These are phyloP conservation scores for Parazoanthus atlanticus DNA, from an alignment of 92 coral and sea anemone genomes.

Conservation along the genomic window DNA sequence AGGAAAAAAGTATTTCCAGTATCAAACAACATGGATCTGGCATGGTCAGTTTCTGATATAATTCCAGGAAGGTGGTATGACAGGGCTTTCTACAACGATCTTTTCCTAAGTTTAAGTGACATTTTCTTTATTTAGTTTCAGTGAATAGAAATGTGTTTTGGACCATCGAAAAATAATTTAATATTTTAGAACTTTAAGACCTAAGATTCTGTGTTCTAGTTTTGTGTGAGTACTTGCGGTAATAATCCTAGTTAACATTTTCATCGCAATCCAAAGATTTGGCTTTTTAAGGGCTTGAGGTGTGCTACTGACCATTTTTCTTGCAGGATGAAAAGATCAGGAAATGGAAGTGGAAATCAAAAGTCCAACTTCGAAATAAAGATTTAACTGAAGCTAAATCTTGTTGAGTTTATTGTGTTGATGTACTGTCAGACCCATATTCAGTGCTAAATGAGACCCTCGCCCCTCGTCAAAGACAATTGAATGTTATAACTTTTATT, in stretches of 20 bases:
- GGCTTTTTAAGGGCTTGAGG: background rate
- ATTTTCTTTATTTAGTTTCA: background rate
- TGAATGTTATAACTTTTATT: too few relatives aligned
- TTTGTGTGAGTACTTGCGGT: background rate
- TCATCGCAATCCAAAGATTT: background rate
- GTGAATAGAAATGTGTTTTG: background rate
- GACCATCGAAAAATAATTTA: background rate
- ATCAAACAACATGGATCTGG: slow-evolving; percentile 31
- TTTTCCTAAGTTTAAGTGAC: background rate
- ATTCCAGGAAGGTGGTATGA: slow-evolving; percentile 39
- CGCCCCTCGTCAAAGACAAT: too few relatives aligned
- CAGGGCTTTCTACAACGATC: slow-evolving; percentile 10
- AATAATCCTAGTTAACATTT: background rate
- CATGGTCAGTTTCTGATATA: slow-evolving; percentile 24
- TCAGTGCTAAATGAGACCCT: background rate
- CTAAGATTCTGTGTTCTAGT: too few relatives aligned
- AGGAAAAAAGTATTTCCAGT: slow-evolving; percentile 38
- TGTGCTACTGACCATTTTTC: slow-evolving; percentile 24
- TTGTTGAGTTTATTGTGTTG: background rate
- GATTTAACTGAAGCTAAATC: background rate
- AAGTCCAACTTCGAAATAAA: slow-evolving; percentile 16
- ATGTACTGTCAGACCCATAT: background rate
- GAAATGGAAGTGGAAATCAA: background rate
- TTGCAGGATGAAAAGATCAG: slow-evolving; percentile 25
- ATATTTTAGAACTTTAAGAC: background rate